Percentiles rank a stretch among this genome's conserved stretches.
These are phyloP conservation scores for Lepidurus couesii DNA, from an alignment of 1,140 invertebrate species.

Conservation along the genomic window DNA sequence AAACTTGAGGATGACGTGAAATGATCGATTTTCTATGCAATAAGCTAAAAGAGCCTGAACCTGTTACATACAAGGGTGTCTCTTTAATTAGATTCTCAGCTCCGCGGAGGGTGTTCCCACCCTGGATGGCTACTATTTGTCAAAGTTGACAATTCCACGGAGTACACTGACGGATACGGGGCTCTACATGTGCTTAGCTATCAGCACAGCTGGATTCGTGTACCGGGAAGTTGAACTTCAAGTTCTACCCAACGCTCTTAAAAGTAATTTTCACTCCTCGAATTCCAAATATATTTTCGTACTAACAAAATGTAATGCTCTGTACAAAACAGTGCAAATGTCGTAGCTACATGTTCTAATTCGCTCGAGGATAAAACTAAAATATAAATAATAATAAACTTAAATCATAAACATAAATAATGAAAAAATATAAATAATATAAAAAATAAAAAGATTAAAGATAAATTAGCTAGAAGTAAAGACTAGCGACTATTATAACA, in stretches of 20 bases:
- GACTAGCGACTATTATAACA: too few relatives aligned
- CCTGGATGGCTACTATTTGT: neutral
- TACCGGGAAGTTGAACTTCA: slow-evolving; percentile 1
- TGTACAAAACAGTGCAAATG: too few relatives aligned
- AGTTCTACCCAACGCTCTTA: neutral
- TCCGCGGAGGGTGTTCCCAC: neutral
- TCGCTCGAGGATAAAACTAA: too few relatives aligned
- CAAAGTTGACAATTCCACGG: neutral
- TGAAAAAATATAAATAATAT: too few relatives aligned
- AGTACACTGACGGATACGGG: neutral
- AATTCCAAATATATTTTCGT: neutral
- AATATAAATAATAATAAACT: too few relatives aligned
- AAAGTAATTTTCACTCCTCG: neutral
- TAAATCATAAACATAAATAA: too few relatives aligned
- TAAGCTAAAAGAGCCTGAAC: neutral
- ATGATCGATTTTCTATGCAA: neutral
- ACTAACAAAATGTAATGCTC: too few relatives aligned
- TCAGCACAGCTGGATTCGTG: neutral
- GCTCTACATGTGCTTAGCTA: slow-evolving; percentile 5
- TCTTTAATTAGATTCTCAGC: slow-evolving; percentile 9
- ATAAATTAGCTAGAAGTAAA: too few relatives aligned
- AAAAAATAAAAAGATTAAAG: too few relatives aligned
- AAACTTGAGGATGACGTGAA: neutral
- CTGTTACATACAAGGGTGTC: neutral
- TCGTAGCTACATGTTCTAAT: too few relatives aligned